These are phyloP conservation scores for Achlya flavicornis DNA, from an alignment of 2,888 invertebrate species.

Conservation along the genomic window DNA sequence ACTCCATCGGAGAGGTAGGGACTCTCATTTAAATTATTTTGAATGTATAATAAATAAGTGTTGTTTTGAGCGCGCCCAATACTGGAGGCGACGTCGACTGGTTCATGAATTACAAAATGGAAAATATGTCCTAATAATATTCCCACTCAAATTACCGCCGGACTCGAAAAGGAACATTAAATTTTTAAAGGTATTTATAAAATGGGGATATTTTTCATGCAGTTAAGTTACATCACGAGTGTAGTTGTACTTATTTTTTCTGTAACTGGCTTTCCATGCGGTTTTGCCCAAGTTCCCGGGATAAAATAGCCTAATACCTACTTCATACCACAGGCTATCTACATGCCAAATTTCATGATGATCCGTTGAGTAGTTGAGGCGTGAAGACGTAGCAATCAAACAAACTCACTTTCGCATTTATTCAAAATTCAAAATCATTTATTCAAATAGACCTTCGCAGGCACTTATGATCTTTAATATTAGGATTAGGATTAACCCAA, in stretches of 20 bases:
- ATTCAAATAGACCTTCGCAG: too few species aligned
- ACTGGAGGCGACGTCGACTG: slow-evolving; percentile 31
- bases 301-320: too few species aligned
- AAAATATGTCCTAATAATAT: slow-evolving; percentile 12
- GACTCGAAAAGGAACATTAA: not conserved
- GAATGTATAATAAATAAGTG: slow-evolving; percentile 40
- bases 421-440: too few species aligned
- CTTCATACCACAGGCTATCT: too few species aligned
- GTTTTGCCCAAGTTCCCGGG: too few species aligned
- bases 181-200: not conserved
- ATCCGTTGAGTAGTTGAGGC: too few species aligned
- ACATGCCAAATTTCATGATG: too few species aligned
- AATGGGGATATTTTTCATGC: not conserved
- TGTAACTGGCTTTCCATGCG: too few species aligned
- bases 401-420: too few species aligned
- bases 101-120: slow-evolving; percentile 28
- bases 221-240: not conserved
- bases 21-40: slow-evolving; percentile 38
- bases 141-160: not conserved
- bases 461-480: too few species aligned
- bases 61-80: slow-evolving; percentile 29
- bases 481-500: too few species aligned
- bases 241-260: too few species aligned
- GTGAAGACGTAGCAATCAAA: not conserved
- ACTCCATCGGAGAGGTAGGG: not conserved